Evolutionary conservation across 2,888 invertebrate genomes (phyloP), one percentile per base, ranked within the genome.

Genomic region (Dolichomitus sp.): DNA sequence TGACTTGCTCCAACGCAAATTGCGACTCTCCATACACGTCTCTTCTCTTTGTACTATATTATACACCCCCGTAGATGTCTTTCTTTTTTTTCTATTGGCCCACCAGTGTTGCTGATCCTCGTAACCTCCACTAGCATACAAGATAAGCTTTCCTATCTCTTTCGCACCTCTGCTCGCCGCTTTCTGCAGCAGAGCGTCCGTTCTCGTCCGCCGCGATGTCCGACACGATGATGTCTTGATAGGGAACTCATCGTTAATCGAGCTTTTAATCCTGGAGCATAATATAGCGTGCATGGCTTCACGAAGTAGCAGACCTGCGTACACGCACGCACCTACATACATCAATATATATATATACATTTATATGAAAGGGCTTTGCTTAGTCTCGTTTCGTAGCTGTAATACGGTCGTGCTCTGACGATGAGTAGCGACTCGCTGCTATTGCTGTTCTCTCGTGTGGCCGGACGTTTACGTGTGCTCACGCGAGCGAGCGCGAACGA

Each of bases 181-280:
- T 63, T 9, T 17, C 48, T 30, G 48, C 37, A 48, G 61, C 50
- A 66, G 84, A 70, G 80, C 77, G 77, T 81, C 65, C 80, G 66
- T 77, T 76, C 65, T 76, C 82, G 61, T 79, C 75, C 76, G 63
- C 77, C 63, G 42, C 84, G 85, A 88, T 90, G 74, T 83, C 77
- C 72, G 70, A 84, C 79, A 79, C 78, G 82, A 85, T 86, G 91
- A 91, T 90, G 90, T 91, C 91, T 90, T 90, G 91, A 91, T 91
- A 89, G 86, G 83, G 79, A 87, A 87, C 82, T 78, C 82, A 88
- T 90, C 89, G 88, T 91, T 91, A 90, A 92, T 91, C 91, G 90
- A 87, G 70, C 88, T 87, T 84, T 89, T 89, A 89, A 87, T 87
- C 86, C 86, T 65, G 59, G 65, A 81, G 77, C 77, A 77, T 81